Evolutionary conservation across 2,888 invertebrate genomes (phyloP).

Genomic region (Cerastoderma edule): DNA sequence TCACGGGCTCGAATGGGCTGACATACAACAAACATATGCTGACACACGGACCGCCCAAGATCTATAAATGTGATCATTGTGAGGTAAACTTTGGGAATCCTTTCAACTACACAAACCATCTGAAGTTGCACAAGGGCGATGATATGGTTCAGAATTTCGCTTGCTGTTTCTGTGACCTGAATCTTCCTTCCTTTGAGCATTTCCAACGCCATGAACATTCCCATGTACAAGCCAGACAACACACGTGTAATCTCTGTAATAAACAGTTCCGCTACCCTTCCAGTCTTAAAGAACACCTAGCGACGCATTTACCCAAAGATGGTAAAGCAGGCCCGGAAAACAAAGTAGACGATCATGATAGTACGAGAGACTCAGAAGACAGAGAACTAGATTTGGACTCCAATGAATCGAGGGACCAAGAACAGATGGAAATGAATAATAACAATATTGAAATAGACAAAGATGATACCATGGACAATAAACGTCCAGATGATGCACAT

Average conservation of each 20-base stretch:
- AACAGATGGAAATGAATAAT: slow-evolving; percentile 35
- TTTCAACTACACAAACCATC: slow-evolving; percentile 71
- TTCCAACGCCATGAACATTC: slow-evolving; percentile 75
- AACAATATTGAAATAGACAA: slow-evolving; percentile 36
- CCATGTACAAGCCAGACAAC: slow-evolving; percentile 67
- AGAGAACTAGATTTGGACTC: not conserved
- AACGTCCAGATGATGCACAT: slow-evolving; percentile 4
- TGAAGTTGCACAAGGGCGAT: slow-evolving; percentile 70
- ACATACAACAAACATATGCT: slow-evolving; percentile 72
- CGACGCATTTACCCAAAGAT: slow-evolving; percentile 55
- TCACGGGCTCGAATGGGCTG: slow-evolving; percentile 70
- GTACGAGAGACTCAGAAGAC: not conserved
- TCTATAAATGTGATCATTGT: slow-evolving; percentile 69
- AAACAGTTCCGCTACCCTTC: slow-evolving; percentile 69
- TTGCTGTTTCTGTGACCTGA: slow-evolving; percentile 74
- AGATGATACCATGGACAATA: slow-evolving; percentile 12
- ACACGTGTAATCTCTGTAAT: slow-evolving; percentile 65
- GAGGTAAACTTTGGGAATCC: slow-evolving; percentile 69
- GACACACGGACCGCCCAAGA: slow-evolving; percentile 61
- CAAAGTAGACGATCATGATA: not conserved
- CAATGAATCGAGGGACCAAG: not conserved
- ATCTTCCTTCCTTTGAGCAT: slow-evolving; percentile 68
- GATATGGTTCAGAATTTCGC: slow-evolving; percentile 59
- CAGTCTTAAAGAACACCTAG: slow-evolving; percentile 68
- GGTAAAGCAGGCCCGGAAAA: not conserved